These are phyloP conservation scores for Erpornis zantholeuca DNA, from an alignment of 2,113 vertebrate genomes.

Conservation along the genomic window DNA sequence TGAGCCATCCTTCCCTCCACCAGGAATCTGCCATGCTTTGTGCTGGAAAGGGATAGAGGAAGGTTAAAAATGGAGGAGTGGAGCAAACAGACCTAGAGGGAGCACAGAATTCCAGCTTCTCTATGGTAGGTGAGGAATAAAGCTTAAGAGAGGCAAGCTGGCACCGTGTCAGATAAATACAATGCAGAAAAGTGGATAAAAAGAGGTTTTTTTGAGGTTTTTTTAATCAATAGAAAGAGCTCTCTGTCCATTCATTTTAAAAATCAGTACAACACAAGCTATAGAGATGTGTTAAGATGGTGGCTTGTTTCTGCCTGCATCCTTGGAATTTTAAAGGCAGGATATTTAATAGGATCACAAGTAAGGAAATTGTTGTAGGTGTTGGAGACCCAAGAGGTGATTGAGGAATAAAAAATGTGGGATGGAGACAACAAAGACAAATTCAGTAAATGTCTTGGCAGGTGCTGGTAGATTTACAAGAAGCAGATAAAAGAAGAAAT, in stretches of 20 bases:
- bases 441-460: not conserved
- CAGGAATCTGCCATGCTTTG: not conserved
- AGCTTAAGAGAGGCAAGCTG: not conserved
- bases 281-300: not conserved
- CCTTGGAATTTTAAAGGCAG: not conserved
- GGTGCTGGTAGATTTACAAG: not conserved
- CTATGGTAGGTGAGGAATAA: not conserved
- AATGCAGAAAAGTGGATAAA: not conserved
- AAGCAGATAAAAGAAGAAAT: not conserved
- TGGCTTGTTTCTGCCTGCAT: not conserved
- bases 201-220: not conserved
- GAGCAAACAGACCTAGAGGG: not conserved
- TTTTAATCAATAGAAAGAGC: not conserved
- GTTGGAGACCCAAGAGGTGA: not conserved
- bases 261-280: not conserved
- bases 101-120: not conserved
- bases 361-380: not conserved
- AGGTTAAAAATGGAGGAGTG: not conserved
- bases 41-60: not conserved
- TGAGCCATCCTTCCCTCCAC: not conserved
- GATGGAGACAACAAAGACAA: not conserved
- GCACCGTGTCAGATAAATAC: not conserved
- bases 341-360: not conserved
- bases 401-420: not conserved
- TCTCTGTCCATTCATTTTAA: not conserved